Base-by-base conservation (phyloP, 2,888 invertebrate genomes). In the Cancer borealis region DNA sequence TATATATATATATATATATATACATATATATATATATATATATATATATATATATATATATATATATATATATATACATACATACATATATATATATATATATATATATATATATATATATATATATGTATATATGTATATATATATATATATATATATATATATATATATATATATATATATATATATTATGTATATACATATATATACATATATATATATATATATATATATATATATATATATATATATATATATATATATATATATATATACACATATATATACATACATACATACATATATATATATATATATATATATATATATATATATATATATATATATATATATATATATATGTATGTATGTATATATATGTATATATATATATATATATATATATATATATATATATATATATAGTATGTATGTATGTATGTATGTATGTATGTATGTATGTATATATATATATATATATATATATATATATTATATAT, bases 91-190 rank as follows among this genome's bases (percentile, higher is more conserved):
- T 73, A 66, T 92, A 84, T 92, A 79, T 92, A 84, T 84, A 79
- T 92, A 92, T 84, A 30, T 73, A 92, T 84, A 79, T 92, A 92
- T 92, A 79, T 92, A 87, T 92, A 92, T 87, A 79, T 45, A 79
- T 79, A 92, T 92, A 92, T 92, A 92, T 91, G 60, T 91, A 54
- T 91, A 91, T 49, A 91, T 91, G 60, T 91, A 91, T 91, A 91
- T 91, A 54, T 91, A 91, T 91, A 91, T 91, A 54, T 73, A 91
- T 91, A 91, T 91, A 54, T 91, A 91, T 91, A 54, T 91, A 91
- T 91, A 91, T 91, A 54, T 91, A 91, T 91, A 92, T 92, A 66
- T 92, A 92, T 92, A 92, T 92, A 66, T 92, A 92, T 92, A 92
- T 92, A 30, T 73, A 92, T 73, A n/a, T 91, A 91, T 91, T 91